Base-by-base conservation (phyloP, 2,888 invertebrate species). In the Elmis aenea region DNA sequence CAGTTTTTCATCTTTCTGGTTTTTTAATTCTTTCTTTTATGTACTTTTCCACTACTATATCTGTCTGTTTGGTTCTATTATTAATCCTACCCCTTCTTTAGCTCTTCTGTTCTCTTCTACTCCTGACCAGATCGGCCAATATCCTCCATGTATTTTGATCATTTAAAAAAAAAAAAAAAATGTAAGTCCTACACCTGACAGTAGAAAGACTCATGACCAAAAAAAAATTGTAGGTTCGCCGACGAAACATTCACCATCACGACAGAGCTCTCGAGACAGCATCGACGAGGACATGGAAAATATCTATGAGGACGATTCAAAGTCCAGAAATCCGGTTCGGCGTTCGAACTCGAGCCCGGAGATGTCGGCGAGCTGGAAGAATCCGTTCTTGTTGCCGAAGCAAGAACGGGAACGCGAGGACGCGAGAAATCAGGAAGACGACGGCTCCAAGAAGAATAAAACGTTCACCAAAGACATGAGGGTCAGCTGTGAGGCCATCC, bases 271-370 rank as follows among this genome's bases (percentile, higher is more conserved):
- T 2, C 64, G 68, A 3, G 75, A 75, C 45, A 74, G 73, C 50
- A 64, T 71, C 13, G 73, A 74, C 26, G 74, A 73, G 48, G 72
- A 72, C 22, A 60, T 68, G 38, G 72, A 73, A 46, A 60, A 41
- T 2, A 38, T 52, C 18, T 54, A 48, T 24, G 56, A 55, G 5
- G 54, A 57, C 32, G 57, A 61, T 15, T 58, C 57, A 26, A 77
- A 78, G 55, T 77, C 81, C 0, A 75, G 88, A 6, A 88, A 88
- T 71, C 89, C 89, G 5, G 90, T 92, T 38, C 77, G 89, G 1
- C 76, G 91, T 42, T 88, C 89, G 24, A 91, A 91, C 74, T 91
- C 91, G 31, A 90, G 90, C 54, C 91, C 91, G 1, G 92, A 92
- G 72, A 90, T 92, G 90, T 87, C 85, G 42, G 84, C 87, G 1